These are phyloP conservation scores for Bambusicola thoracicus DNA, from an alignment of 2,113 vertebrate genomes.

Conservation along the genomic window DNA sequence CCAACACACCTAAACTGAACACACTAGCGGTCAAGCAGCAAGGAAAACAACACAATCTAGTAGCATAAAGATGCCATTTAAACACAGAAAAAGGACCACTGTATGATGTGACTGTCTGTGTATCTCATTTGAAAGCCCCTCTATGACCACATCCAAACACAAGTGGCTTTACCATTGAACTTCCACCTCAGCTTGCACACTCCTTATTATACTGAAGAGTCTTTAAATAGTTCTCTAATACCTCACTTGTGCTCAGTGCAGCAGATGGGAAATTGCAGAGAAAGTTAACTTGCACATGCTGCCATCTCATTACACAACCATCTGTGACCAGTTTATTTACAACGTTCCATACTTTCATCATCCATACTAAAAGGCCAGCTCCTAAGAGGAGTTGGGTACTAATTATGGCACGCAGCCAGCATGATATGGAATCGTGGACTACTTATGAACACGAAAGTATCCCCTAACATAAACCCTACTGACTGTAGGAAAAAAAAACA, in stretches of 20 bases:
- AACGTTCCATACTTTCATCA: conserved; percentile 18
- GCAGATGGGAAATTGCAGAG: conserved; percentile 47
- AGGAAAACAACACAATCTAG: neutral
- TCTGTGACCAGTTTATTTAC: conserved; percentile 45
- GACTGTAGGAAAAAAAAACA: neutral
- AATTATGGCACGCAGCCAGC: neutral
- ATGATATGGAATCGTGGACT: neutral
- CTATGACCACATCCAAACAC: neutral
- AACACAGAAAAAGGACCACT: neutral
- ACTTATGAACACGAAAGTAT: neutral
- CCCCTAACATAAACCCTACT: neutral
- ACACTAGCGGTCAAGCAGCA: neutral
- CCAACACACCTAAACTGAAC: neutral
- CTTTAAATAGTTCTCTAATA: conserved; percentile 24
- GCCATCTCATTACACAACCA: conserved; percentile 19
- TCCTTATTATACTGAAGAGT: neutral
- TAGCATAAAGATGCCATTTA: neutral
- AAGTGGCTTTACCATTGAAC: neutral
- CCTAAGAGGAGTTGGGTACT: neutral
- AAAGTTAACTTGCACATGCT: conserved; percentile 22
- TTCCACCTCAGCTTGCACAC: neutral
- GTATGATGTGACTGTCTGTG: neutral
- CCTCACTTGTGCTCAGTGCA: neutral
- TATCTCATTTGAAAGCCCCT: neutral
- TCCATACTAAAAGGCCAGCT: conserved; percentile 16